phyloP scores from a whole-genome alignment of 2,888 invertebrate genomes.

The Bombylius major region DNA sequence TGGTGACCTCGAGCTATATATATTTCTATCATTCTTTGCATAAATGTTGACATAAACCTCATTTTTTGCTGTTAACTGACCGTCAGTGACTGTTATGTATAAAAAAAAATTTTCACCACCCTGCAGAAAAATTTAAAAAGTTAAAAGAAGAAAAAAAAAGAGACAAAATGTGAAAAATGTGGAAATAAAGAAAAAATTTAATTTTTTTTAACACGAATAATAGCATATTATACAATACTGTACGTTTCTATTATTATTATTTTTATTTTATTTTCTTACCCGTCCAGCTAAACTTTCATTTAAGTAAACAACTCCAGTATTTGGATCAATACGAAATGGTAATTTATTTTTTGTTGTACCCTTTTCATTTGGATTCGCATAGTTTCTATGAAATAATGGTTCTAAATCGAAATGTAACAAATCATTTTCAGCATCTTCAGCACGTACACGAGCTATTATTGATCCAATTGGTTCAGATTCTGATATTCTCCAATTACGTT shows the following conservation, averaged over 20 bases:
- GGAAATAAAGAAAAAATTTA: not conserved
- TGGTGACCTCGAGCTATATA: constrained; percentile 25
- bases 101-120: constrained; percentile 52
- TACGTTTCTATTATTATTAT: not conserved
- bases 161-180: not conserved
- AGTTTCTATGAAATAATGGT: constrained; percentile 36
- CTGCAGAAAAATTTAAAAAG: constrained; percentile 36
- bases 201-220: not conserved
- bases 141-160: not conserved
- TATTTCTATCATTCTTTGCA: constrained; percentile 19
- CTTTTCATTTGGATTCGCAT: constrained; percentile 16
- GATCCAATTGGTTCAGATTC: constrained; percentile 60
- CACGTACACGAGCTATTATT: constrained; percentile 54
- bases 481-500: constrained; percentile 62
- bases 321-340: constrained; percentile 64
- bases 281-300: constrained; percentile 64
- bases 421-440: constrained; percentile 52
- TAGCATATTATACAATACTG: too few relatives aligned
- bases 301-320: constrained; percentile 62
- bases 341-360: constrained; percentile 27
- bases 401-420: constrained; percentile 57
- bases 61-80: constrained; percentile 48
- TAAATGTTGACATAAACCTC: constrained; percentile 54
- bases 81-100: constrained; percentile 56
- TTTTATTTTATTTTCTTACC: constrained; percentile 41